Evolutionary conservation across 2,888 invertebrate genomes (phyloP).

Genomic region (Cabera pusaria): DNA sequence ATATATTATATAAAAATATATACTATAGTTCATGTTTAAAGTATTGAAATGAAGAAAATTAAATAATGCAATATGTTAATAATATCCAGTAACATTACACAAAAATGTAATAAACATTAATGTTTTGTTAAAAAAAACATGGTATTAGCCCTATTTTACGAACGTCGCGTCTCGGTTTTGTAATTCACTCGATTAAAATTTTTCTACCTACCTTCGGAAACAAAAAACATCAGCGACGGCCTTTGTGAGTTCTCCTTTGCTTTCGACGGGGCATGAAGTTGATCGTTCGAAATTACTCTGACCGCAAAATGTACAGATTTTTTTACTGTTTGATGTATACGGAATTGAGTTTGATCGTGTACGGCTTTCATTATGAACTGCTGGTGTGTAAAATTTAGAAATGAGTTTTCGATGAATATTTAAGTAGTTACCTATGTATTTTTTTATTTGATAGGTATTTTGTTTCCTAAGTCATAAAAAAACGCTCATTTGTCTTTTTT

Average conservation of each 20-base stretch:
- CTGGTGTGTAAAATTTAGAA: conserved; percentile 39
- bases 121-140: too few relatives aligned
- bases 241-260: conserved; percentile 73
- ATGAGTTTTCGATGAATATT: conserved; percentile 31
- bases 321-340: conserved; percentile 65
- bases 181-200: conserved; percentile 71
- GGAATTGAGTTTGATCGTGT: conserved; percentile 46
- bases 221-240: conserved; percentile 63
- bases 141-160: too few relatives aligned
- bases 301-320: conserved; percentile 59
- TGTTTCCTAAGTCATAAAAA: too few relatives aligned
- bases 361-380: conserved; percentile 48
- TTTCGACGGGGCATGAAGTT: conserved; percentile 70
- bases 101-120: too few relatives aligned
- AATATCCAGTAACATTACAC: too few relatives aligned
- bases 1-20: too few relatives aligned
- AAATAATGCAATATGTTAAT: too few relatives aligned
- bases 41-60: too few relatives aligned
- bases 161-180: conserved; percentile 60
- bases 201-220: conserved; percentile 66
- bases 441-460: too few relatives aligned
- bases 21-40: too few relatives aligned
- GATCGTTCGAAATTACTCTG: conserved; percentile 63
- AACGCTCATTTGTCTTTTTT: too few relatives aligned
- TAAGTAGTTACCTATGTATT: too few relatives aligned